Base-by-base conservation (phyloP, 2,797 vertebrate genomes). In the Periophthalmus magnuspinnatus region DNA sequence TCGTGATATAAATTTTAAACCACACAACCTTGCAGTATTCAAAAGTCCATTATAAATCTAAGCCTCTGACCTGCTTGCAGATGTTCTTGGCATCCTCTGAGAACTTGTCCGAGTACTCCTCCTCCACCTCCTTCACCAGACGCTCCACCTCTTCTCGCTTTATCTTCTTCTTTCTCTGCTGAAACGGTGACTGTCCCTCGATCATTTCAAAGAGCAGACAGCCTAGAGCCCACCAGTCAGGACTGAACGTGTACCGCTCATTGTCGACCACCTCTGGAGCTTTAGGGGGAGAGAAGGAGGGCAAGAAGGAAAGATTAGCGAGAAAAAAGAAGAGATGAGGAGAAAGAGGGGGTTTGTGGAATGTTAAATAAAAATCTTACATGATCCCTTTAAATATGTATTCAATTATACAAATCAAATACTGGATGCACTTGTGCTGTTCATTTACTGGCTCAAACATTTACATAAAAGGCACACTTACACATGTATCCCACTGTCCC, bases 401-500 rank as follows among this genome's bases (percentile, higher is more conserved):
- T 28, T 28, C 28, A 28, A 28, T n/a, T n/a, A n/a, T n/a, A n/a
- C n/a, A n/a, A n/a, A n/a, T 28, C 28, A 28, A 28, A 28, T 28
- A 28, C 28, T 28, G 3, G 3, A 28, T 28, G 28, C 28, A 28
- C 28, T 28, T 28, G 28, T 28, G 28, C 28, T 28, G 28, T 28
- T 28, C 28, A 28, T 3, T 28, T n/a, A n/a, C n/a, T 28, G 28
- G 28, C 28, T 28, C 28, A 28, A 28, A 28, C 28, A 28, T 28
- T 28, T 28, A 28, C 28, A 28, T n/a, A 28, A 52, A n/a, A n/a
- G 4, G 2, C 50, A 21, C 19, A 78, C 87, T 87, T 68, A 99
- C 97, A 94, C 97, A 99, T 99, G 88, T 99, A 99, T 65, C 97
- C 97, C 17, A 99, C 97, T 0, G 97, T 99, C 36, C 97, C 97